phyloP scores from a whole-genome alignment of 2,113 vertebrate species.

The Hemibagrus wyckioides region DNA sequence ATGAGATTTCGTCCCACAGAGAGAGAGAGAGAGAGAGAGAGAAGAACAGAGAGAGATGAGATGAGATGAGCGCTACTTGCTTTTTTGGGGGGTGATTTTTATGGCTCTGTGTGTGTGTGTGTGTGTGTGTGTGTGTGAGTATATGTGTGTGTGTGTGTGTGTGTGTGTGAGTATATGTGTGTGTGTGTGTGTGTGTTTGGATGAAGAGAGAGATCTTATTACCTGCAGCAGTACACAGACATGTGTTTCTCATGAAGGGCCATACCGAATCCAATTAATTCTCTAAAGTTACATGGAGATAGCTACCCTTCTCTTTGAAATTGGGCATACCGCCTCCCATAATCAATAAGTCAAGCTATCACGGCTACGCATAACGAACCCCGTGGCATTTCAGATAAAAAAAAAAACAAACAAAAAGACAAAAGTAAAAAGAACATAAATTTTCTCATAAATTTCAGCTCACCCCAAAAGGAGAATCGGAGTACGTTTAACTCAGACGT shows the following conservation, averaged over 20 bases:
- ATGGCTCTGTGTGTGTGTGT: conserved; percentile 24
- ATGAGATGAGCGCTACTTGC: conserved; percentile 39
- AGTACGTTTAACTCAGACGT: conserved; percentile 67
- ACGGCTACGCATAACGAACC: conserved; percentile 73
- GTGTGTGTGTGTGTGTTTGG: conserved; percentile 45
- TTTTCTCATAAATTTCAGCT: conserved; percentile 75
- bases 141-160: conserved; percentile 41
- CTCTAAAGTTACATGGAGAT: conserved; percentile 79
- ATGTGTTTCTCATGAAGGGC: conserved; percentile 83
- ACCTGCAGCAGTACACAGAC: conserved; percentile 73
- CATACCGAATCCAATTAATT: conserved; percentile 82
- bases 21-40: background rate
- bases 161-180: conserved; percentile 32
- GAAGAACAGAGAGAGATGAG: background rate
- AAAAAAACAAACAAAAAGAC: conserved; percentile 42
- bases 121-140: conserved; percentile 6
- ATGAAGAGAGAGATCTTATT: conserved; percentile 68
- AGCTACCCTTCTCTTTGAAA: conserved; percentile 81
- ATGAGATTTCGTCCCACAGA: conserved; percentile 39
- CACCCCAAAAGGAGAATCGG: conserved; percentile 67
- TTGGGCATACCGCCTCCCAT: conserved; percentile 78
- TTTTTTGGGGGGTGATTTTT: conserved; percentile 45
- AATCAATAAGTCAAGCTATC: conserved; percentile 84
- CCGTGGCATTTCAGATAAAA: conserved; percentile 76
- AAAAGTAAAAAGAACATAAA: too few relatives aligned